phyloP scores from a whole-genome alignment of 2,888 invertebrate species.

The Pyrochroa serraticornis region DNA sequence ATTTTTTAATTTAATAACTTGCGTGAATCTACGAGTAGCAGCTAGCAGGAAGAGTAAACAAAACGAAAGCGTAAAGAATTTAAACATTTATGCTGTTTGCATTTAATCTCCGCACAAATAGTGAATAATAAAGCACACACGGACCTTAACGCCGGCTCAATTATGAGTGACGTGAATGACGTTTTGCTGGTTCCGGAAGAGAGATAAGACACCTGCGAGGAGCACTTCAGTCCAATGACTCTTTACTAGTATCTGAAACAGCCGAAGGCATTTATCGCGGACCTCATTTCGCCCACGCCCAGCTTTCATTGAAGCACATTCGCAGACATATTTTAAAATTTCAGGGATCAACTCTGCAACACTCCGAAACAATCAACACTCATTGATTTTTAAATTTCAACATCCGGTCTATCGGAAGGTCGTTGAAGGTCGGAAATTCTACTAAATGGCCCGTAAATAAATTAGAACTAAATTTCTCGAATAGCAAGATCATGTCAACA shows the following conservation, averaged over 20 bases:
- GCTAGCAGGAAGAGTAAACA: too few relatives aligned
- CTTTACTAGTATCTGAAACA: conserved; percentile 7
- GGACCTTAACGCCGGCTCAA: conserved; percentile 13
- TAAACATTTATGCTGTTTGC: conserved; percentile 10
- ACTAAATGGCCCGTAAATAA: neutral
- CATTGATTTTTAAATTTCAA: neutral
- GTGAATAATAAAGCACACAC: conserved; percentile 22
- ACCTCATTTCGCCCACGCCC: neutral
- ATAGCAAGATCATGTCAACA: neutral
- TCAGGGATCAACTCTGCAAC: neutral
- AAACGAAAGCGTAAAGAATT: neutral
- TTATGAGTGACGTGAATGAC: conserved; percentile 17
- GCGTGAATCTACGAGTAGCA: too few relatives aligned
- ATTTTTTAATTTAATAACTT: too few relatives aligned
- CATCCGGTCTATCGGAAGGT: too few relatives aligned
- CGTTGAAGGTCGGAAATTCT: neutral
- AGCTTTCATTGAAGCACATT: neutral
- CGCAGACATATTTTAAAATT: too few relatives aligned
- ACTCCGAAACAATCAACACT: neutral
- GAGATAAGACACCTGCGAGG: conserved; percentile 38
- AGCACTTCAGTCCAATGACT: conserved; percentile 38
- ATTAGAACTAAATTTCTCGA: neutral
- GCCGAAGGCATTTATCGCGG: neutral
- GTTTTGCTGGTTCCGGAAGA: conserved; percentile 29
- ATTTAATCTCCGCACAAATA: conserved; percentile 8